These are phyloP conservation scores for Proteles cristata DNA, from an alignment of 2,113 vertebrate species.

Conservation along the genomic window DNA sequence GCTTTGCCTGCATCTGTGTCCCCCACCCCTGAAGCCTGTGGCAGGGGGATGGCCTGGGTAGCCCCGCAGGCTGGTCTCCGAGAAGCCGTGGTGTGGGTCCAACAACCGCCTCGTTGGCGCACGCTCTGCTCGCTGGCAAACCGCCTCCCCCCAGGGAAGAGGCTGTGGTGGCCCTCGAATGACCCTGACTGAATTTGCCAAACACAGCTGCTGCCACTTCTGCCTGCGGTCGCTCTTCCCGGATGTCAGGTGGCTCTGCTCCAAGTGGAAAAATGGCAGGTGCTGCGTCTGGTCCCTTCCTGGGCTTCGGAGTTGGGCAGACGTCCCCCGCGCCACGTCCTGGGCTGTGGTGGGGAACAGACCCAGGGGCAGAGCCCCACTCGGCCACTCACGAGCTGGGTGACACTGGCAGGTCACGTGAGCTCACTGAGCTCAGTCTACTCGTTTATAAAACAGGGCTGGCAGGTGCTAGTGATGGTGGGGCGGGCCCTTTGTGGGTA, in stretches of 20 bases:
- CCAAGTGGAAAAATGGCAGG: neutral
- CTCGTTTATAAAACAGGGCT: neutral
- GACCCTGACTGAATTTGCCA: neutral
- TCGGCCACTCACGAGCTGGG: neutral
- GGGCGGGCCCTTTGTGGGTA: neutral
- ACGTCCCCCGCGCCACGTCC: fast-evolving
- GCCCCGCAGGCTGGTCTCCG: neutral
- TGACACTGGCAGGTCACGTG: fast-evolving
- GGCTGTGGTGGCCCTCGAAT: neutral
- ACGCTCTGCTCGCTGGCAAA: neutral
- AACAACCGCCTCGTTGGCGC: neutral
- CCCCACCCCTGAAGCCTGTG: fast-evolving
- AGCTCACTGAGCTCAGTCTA: neutral
- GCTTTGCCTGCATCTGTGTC: neutral
- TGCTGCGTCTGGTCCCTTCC: fast-evolving
- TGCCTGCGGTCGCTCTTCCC: neutral
- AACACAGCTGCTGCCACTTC: neutral
- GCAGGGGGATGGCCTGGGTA: neutral
- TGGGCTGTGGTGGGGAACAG: neutral
- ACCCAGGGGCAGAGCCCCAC: neutral
- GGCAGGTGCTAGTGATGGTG: too few species aligned
- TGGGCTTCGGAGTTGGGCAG: neutral
- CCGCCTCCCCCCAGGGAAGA: neutral
- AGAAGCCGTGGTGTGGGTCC: fast-evolving
- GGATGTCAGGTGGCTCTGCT: fast-evolving